phyloP scores from a whole-genome alignment of 2,888 invertebrate genomes.

The Megalurothrips usitatus region DNA sequence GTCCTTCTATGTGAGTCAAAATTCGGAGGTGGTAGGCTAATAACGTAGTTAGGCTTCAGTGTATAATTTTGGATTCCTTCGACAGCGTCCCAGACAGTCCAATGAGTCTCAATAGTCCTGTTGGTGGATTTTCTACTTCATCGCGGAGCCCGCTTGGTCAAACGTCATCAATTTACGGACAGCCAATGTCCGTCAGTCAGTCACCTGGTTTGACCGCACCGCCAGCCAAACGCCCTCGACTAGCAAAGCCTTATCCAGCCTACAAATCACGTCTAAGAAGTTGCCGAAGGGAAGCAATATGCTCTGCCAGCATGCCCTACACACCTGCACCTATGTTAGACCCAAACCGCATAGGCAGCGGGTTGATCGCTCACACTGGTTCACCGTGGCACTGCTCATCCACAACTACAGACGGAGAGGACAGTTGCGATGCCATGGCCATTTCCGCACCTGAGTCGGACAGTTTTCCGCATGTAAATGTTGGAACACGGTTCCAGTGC shows the following conservation, averaged over 20 bases:
- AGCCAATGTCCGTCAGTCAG: no score
- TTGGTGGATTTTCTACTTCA: conserved; percentile 40
- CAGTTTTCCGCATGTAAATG: conserved; percentile 73
- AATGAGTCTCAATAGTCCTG: conserved; percentile 47
- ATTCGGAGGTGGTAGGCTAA: no score
- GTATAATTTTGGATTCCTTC: conserved; percentile 33
- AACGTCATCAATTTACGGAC: no score
- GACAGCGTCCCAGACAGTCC: conserved; percentile 64
- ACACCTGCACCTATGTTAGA: conserved; percentile 93
- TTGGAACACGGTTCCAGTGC: conserved; percentile 79
- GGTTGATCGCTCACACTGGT: conserved; percentile 63
- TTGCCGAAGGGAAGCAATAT: conserved; percentile 47
- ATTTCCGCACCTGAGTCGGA: conserved; percentile 50
- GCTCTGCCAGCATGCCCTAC: conserved; percentile 58
- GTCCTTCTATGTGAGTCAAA: not conserved
- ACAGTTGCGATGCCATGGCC: conserved; percentile 33
- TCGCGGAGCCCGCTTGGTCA: no score
- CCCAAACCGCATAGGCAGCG: conserved; percentile 83
- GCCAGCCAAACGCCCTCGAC: conserved; percentile 41
- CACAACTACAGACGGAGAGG: conserved; percentile 38
- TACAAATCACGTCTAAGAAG: conserved; percentile 52
- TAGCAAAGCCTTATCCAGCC: conserved; percentile 47
- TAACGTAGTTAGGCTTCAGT: not conserved
- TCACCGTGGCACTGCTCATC: conserved; percentile 44
- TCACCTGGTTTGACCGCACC: conserved; percentile 32